Base-by-base conservation (phyloP, 2,113 vertebrate species). In the Sorex fumeus region DNA sequence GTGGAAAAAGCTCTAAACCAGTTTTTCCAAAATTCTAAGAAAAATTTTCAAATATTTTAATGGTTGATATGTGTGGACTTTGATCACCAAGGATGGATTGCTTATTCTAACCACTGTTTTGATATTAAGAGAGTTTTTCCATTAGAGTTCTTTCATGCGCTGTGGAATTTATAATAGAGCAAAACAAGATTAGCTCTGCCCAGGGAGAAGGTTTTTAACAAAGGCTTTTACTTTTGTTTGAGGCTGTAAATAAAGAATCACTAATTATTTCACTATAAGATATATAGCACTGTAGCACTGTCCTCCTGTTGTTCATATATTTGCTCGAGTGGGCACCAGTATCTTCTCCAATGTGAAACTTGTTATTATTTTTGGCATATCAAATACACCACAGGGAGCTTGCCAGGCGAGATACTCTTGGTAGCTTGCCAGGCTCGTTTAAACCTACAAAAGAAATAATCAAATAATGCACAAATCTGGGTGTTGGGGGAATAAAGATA, bases 1-100 rank as follows among this genome's bases (percentile, higher is more conserved):
- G 21, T 93, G 45, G 7, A 93, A 78, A n/a, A 82, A 89, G 53
- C 12, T 30, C 23, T 71, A 66, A 70, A 89, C 47, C 3, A 47
- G 45, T 70, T 4, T 60, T n/a, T 75, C 76, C 18, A 82, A 3
- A n/a, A 77, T 15, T 30, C 8, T 36, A 83, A 81, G 10, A 53
- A 66, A 83, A 87, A 16, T 0, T 27, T 0, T n/a, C 30, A 88
- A 90, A 60, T 87, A 2, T 12, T 40, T 40, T 40, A 40, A 7
- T 40, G 40, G 40, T 40, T 40, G 40, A 40, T 40, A 7, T 40
- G 7, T 40, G 40, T 40, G 40, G 40, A 40, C 40, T 40, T 40
- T 40, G 40, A 40, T 40, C 7, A 40, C 40, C 40, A 40, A 40
- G 40, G 40, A 19, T 28, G 30, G 36, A n/a, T 36, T 74, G 40